These are phyloP conservation scores for Spisula subtruncata DNA, from an alignment of 2,888 invertebrate genomes.

Conservation along the genomic window DNA sequence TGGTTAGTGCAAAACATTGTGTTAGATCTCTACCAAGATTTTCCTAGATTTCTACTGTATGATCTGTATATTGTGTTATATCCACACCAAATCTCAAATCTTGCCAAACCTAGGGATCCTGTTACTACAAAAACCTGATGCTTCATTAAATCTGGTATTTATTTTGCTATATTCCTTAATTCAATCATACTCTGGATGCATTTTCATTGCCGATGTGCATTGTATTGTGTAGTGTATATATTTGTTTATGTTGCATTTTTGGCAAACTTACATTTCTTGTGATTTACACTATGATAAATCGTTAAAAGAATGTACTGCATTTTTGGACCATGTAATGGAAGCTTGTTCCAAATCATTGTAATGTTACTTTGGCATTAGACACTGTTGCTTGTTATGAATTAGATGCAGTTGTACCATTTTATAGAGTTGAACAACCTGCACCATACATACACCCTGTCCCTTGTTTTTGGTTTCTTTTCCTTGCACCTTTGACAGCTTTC, in stretches of 20 bases:
- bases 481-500: no score
- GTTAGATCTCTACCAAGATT: not conserved
- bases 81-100: not conserved
- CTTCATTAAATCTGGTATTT: constrained; percentile 23
- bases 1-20: not conserved
- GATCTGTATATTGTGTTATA: not conserved
- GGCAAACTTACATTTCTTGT: not conserved
- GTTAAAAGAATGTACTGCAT: not conserved
- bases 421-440: no score
- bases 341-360: not conserved
- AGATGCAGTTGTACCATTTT: no score
- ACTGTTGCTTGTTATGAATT: no score
- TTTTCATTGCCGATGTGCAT: not conserved
- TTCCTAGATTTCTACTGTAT: not conserved
- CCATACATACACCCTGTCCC: no score
- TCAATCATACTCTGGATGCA: not conserved
- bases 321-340: not conserved
- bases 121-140: not conserved
- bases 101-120: not conserved
- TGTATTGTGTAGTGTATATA: not conserved
- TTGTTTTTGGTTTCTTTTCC: no score
- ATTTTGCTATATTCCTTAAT: not conserved
- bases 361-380: no score
- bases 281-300: not conserved
- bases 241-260: not conserved